phyloP scores from a whole-genome alignment of 2,888 invertebrate species.

The Acleris cristana region DNA sequence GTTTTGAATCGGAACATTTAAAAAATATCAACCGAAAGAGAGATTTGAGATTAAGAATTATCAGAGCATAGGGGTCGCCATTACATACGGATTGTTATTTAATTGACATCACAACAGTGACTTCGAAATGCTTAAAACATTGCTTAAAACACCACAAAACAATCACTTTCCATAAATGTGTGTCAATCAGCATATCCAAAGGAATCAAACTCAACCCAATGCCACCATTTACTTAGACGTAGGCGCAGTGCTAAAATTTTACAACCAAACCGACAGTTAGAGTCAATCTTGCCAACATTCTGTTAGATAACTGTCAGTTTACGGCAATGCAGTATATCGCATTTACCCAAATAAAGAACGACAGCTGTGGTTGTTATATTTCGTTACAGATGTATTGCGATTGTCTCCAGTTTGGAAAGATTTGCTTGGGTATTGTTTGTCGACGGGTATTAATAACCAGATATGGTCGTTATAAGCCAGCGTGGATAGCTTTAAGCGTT shows the following conservation, averaged over 20 bases:
- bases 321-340: conserved; percentile 26
- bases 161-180: background rate
- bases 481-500: too few relatives aligned
- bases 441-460: background rate
- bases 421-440: background rate
- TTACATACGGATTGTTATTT: too few relatives aligned
- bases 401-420: conserved; percentile 25
- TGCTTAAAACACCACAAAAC: too few relatives aligned
- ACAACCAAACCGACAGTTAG: conserved; percentile 46
- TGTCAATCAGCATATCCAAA: conserved; percentile 6
- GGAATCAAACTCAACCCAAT: background rate
- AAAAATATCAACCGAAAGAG: too few relatives aligned
- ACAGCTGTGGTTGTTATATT: conserved; percentile 30
- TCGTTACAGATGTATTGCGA: conserved; percentile 26
- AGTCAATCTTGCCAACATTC: conserved; percentile 38
- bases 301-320: conserved; percentile 35
- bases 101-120: too few relatives aligned
- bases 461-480: too few relatives aligned
- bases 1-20: too few relatives aligned
- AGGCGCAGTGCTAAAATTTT: conserved; percentile 63
- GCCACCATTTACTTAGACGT: conserved; percentile 41
- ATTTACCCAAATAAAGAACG: conserved; percentile 36
- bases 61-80: too few relatives aligned
- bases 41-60: too few relatives aligned
- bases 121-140: too few relatives aligned